These are phyloP conservation scores for Apteryx mantelli DNA, from an alignment of 2,113 vertebrate species.

Conservation along the genomic window DNA sequence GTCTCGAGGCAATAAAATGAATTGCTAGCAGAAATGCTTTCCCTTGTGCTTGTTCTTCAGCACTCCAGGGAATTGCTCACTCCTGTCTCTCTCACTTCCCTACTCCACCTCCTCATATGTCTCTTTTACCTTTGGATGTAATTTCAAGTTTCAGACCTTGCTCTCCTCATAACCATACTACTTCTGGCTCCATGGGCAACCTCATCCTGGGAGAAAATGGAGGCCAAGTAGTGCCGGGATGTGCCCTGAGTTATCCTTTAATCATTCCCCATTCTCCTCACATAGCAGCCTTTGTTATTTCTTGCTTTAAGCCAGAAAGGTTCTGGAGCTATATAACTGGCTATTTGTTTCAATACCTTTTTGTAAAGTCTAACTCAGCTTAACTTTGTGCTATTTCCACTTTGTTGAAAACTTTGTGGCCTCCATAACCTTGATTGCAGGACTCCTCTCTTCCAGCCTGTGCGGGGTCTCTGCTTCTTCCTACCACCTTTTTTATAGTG, in stretches of 20 bases:
- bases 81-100: not conserved
- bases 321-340: not conserved
- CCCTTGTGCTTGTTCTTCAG: not conserved
- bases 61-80: not conserved
- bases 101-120: fast-evolving
- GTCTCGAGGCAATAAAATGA: conserved; percentile 36
- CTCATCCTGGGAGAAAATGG: not conserved
- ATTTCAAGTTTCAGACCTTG: not conserved
- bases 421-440: not conserved
- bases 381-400: not conserved
- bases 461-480: not conserved
- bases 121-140: not conserved
- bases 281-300: not conserved
- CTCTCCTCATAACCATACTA: too few relatives aligned
- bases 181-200: not conserved
- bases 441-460: not conserved
- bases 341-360: not conserved
- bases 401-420: not conserved
- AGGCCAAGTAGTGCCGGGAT: not conserved
- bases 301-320: not conserved
- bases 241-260: not conserved
- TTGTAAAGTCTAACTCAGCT: not conserved
- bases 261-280: not conserved
- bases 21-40: not conserved
- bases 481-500: not conserved